Evolutionary conservation across 2,888 invertebrate genomes (phyloP).

Genomic region (Phortica okadai): DNA sequence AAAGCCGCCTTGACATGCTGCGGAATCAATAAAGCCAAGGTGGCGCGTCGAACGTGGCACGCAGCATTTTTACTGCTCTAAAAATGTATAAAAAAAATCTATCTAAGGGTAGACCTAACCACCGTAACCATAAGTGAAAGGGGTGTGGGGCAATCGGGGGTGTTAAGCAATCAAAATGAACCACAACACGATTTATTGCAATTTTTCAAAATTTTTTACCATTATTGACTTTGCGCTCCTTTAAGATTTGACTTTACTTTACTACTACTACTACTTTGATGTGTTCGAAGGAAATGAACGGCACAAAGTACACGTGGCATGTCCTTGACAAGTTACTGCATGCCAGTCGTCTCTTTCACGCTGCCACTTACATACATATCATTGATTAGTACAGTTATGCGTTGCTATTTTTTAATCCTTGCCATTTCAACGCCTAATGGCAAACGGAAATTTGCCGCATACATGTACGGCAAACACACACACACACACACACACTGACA

Average conservation of each 20-base stretch:
- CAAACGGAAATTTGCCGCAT: constrained; percentile 50
- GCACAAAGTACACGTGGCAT: background rate
- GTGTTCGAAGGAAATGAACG: background rate
- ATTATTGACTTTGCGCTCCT: constrained; percentile 14
- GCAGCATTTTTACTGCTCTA: constrained; percentile 39
- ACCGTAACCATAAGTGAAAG: constrained; percentile 43
- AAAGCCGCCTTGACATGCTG: constrained; percentile 63
- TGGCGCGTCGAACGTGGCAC: constrained; percentile 50
- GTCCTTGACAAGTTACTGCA: background rate
- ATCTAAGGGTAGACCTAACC: constrained; percentile 33
- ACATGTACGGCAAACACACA: constrained; percentile 6
- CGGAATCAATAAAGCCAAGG: constrained; percentile 72
- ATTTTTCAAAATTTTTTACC: constrained; percentile 53
- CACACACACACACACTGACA: too few relatives aligned
- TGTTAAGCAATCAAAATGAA: constrained; percentile 9
- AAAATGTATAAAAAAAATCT: background rate
- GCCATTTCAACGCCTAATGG: constrained; percentile 50
- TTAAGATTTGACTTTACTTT: too few relatives aligned
- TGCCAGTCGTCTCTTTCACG: background rate
- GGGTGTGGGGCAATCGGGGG: background rate
- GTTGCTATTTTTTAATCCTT: constrained; percentile 28
- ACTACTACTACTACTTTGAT: too few relatives aligned
- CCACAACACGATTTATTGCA: constrained; percentile 61
- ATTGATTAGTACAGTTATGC: constrained; percentile 17
- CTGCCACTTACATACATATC: background rate